Percentiles rank a stretch among this genome's conserved stretches.
These are phyloP conservation scores for Telenomus remus DNA, from an alignment of 1,140 invertebrate genomes.

Conservation along the genomic window DNA sequence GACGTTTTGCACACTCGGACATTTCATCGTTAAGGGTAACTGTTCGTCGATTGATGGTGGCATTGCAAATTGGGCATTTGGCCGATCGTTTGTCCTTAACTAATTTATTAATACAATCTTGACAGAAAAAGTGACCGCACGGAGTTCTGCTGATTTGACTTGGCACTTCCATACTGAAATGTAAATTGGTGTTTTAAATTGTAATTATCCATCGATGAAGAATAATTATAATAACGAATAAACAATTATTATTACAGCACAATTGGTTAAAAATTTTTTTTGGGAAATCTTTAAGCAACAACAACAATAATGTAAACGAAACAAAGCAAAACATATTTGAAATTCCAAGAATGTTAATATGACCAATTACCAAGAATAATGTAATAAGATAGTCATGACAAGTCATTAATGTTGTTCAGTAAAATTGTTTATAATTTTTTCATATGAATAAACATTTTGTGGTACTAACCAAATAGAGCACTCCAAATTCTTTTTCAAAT, in stretches of 20 bases:
- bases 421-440: no score
- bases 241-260: no score
- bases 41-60: constrained; percentile 33
- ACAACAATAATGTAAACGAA: no score
- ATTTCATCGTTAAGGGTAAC: constrained; percentile 36
- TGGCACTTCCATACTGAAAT: constrained; percentile 32
- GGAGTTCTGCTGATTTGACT: constrained; percentile 29
- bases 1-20: constrained; percentile 34
- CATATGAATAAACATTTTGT: neutral
- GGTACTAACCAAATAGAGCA: constrained; percentile 30
- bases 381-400: no score
- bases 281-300: no score
- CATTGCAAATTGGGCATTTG: constrained; percentile 39
- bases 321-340: no score
- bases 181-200: neutral
- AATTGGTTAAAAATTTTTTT: no score
- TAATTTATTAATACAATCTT: constrained; percentile 24
- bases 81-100: constrained; percentile 15
- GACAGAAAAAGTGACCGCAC: constrained; percentile 42
- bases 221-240: no score
- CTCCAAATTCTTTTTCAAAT: constrained; percentile 26
- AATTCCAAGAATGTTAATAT: no score
- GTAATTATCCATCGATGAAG: no score
- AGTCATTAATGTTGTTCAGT: no score
- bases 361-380: no score